phyloP scores from a whole-genome alignment of 2,113 vertebrate species.

The Elaphurus davidianus region DNA sequence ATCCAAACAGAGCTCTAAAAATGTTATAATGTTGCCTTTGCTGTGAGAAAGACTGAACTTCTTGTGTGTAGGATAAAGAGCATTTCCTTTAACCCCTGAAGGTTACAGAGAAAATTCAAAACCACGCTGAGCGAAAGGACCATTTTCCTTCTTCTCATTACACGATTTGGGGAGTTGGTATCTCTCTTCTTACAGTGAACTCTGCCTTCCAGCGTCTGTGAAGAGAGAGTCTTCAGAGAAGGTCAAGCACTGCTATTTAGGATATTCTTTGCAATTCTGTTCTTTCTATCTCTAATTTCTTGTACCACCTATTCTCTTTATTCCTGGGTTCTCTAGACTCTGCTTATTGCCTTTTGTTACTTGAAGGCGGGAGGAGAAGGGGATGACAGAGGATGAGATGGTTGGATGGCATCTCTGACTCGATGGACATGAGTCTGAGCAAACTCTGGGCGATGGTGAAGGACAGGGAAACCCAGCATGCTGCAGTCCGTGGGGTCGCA shows the following conservation, averaged over 20 bases:
- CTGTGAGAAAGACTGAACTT: not conserved
- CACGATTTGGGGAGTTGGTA: too few species aligned
- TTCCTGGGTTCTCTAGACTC: not conserved
- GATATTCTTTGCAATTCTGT: not conserved
- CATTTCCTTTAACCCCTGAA: not conserved
- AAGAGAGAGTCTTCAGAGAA: not conserved
- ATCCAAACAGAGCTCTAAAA: not conserved
- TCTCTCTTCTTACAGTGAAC: too few species aligned
- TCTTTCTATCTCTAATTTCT: not conserved
- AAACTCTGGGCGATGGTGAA: not conserved
- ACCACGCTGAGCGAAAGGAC: not conserved
- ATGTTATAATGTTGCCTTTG: not conserved
- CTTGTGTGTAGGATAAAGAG: not conserved
- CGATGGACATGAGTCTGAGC: not conserved
- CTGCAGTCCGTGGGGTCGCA: not conserved
- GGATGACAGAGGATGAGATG: not conserved
- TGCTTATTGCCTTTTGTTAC: not conserved
- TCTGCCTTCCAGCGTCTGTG: accelerated
- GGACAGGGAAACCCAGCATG: accelerated
- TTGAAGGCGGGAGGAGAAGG: not conserved
- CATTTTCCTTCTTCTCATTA: not conserved
- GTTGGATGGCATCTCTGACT: not conserved
- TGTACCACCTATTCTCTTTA: not conserved
- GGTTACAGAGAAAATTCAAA: not conserved
- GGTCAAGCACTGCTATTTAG: accelerated